Base-by-base conservation (phyloP, 1,140 invertebrate genomes). In the Paramacrobiotus metropolitanus region DNA sequence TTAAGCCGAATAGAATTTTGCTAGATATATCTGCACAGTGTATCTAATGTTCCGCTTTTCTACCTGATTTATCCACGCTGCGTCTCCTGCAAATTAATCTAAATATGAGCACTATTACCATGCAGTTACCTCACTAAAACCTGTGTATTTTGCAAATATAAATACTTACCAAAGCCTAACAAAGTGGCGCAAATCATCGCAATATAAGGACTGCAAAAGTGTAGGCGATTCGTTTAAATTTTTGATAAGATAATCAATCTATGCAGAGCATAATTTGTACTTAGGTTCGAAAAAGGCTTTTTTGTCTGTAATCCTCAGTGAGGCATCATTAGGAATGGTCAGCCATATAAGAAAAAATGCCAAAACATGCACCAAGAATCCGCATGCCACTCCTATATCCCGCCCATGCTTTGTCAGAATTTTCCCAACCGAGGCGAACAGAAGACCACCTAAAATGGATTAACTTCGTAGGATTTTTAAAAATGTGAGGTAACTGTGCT, bases 381-480 rank as follows among this genome's bases (percentile, higher is more conserved):
- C 89, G 63, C 82, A 77, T 30, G 89, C 77, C 1, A 93, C 80
- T 48, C 93, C 86, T 0, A 87, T 85, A 75, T 88, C 86, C 61
- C 90, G 80, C 21, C 88, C 87, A 77, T 80, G 83, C 61, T 79
- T 75, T 9, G 76, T 81, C 9, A 85, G 89, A 68, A 83, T 87
- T 59, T 81, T 80, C 0, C 88, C 89, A 9, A 95, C 74, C n/a
- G 92, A 83, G 31, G 88, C 87, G 73, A 92, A 93, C 0, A 86
- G 67, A 9, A 82, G 80, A 30, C 89, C 89, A 62, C 86, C 83
- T 82, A 69, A 28, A 40, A n/a, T 40, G 9, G n/a, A 9, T 15
- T n/a, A 40, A 40, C 34, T 15, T 40, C n/a, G 34, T 15, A n/a
- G 34, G 9, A 9, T n/a, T 0, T 40, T 40, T 15, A 40, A 40